Evolutionary conservation across 2,888 invertebrate species (phyloP), one percentile per base, ranked within the genome.

Genomic region (Dryobota labecula): DNA sequence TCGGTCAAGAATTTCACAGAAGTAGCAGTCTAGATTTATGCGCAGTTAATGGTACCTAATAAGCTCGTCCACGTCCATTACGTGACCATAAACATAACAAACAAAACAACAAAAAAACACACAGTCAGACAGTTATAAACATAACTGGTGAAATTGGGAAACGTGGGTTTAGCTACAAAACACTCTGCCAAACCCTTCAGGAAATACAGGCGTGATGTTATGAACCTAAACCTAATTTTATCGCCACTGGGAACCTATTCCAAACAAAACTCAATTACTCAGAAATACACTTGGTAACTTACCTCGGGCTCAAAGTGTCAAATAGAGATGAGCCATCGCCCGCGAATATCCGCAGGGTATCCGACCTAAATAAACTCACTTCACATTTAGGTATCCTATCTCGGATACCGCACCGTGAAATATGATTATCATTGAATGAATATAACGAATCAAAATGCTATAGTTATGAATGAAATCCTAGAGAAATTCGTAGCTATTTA

Each of bases 181-280:
- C 11, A 30, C 53, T 24, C 61, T 63, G 45, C 41, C 5, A 0
- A n/a, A 9, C 54, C 54, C 45, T 33, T 3, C 13, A 0, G 9
- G 41, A 9, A 13, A 41, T 1, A n/a, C 8, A 13, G 3, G 24
- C 66, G 24, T 57, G 36, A 65, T 38, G 7, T 56, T 61, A 24
- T 20, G 41, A 41, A 70, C 53, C 65, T 69, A 68, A 56, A 61
- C 38, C 38, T 77, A 64, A 77, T 76, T 76, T 49, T 49, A 74
- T 45, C 15, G 15, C 43, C 33, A 47, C 57, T n/a, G 43, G 51
- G 47, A 77, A 57, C 54, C 65, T 63, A 61, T 79, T 60, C 51
- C n/a, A 54, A 64, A 78, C 60, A 43, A 73, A 77, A 80, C 70
- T 81, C 70, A 67, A 83, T 83, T 80, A 82, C 67, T 36, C 43